Evolutionary conservation across 2,888 invertebrate genomes (phyloP).

Genomic region (Microctonus brassicae): DNA sequence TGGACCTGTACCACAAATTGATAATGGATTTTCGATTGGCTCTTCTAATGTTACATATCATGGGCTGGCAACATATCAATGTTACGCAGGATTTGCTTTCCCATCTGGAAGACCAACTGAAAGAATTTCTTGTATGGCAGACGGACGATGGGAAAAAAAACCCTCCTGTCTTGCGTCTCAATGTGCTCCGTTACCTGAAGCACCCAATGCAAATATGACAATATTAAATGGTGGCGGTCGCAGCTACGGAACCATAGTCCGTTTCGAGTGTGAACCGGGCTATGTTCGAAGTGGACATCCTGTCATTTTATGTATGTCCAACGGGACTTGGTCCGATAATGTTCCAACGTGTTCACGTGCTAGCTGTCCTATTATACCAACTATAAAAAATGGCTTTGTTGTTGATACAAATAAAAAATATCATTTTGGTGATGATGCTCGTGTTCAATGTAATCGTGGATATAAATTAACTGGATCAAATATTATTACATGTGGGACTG

Average conservation of each 20-base stretch:
- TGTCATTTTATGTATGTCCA: constrained; percentile 93
- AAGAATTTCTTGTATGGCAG: constrained; percentile 88
- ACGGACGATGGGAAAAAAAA: constrained; percentile 93
- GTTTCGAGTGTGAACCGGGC: constrained; percentile 93
- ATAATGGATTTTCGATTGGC: constrained; percentile 96
- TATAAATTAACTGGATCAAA: constrained; percentile 88
- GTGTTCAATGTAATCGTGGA: constrained; percentile 92
- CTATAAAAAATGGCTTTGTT: constrained; percentile 89
- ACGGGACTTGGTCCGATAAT: constrained; percentile 94
- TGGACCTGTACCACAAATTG: constrained; percentile 97
- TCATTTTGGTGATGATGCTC: constrained; percentile 89
- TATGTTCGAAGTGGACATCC: constrained; percentile 90
- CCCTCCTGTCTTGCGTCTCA: constrained; percentile 94
- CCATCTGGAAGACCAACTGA: constrained; percentile 89
- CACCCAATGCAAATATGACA: constrained; percentile 88
- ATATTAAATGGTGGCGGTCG: constrained; percentile 91
- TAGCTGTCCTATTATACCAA: constrained; percentile 80
- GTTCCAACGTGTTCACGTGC: constrained; percentile 88
- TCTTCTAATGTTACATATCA: constrained; percentile 95
- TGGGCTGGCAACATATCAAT: constrained; percentile 94
- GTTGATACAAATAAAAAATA: constrained; percentile 84
- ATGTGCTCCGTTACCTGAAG: constrained; percentile 88
- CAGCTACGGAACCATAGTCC: constrained; percentile 93
- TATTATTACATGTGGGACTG: constrained; percentile 87
- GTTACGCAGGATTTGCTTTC: constrained; percentile 96